Evolutionary conservation across 2,113 vertebrate species (phyloP).

Genomic region (Scalopus aquaticus): DNA sequence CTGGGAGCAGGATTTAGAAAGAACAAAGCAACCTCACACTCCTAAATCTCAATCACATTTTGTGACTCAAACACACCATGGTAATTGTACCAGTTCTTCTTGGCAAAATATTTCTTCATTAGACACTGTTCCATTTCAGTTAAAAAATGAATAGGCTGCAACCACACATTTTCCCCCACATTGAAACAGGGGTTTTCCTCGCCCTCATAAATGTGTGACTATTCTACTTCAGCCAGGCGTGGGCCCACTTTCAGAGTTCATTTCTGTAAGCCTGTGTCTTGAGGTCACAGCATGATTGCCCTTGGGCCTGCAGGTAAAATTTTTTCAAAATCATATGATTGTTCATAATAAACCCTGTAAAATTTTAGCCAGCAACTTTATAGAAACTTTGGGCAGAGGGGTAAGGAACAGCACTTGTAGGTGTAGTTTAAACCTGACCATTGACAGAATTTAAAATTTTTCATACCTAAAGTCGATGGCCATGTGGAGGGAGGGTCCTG

Average conservation of each 20-base stretch:
- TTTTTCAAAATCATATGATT: neutral
- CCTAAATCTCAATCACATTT: constrained; percentile 62
- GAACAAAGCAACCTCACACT: neutral
- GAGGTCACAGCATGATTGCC: neutral
- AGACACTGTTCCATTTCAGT: constrained; percentile 73
- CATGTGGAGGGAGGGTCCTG: neutral
- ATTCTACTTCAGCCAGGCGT: neutral
- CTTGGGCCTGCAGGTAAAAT: neutral
- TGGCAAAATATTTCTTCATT: constrained; percentile 75
- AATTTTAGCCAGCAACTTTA: neutral
- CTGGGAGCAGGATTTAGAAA: too few species aligned
- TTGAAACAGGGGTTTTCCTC: neutral
- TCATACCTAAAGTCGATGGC: neutral
- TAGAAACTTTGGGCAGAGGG: neutral
- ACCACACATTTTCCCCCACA: constrained; percentile 19
- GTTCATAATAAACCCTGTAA: neutral
- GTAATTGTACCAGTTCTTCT: constrained; percentile 71
- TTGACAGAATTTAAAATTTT: neutral
- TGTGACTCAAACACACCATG: constrained; percentile 78
- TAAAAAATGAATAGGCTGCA: constrained; percentile 74
- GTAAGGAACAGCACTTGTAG: neutral
- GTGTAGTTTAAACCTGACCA: neutral
- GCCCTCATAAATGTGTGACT: neutral
- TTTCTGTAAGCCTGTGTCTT: neutral
- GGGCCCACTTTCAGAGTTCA: neutral